Base-by-base conservation (phyloP, 2,888 invertebrate genomes). In the Ochropacha duplaris region DNA sequence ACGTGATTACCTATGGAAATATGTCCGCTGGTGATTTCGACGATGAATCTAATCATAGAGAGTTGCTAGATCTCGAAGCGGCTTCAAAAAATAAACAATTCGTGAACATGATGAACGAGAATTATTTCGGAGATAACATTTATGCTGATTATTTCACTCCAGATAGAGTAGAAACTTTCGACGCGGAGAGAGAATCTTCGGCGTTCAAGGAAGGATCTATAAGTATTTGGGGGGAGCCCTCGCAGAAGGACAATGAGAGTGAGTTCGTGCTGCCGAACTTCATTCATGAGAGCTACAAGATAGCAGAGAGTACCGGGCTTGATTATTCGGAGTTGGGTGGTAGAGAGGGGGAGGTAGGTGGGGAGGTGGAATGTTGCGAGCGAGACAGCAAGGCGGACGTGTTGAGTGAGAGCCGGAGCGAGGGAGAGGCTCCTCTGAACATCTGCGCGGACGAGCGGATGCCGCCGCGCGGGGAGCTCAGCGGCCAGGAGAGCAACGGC, bases 381-480 rank as follows among this genome's bases (percentile, higher is more conserved):
- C 67, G 72, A 61, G 87, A 92, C 61, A 86, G 86, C 71, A 90
- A 93, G 70, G 81, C 76, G 16, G 90, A 90, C 54, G 84, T 90
- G 60, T 66, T 90, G 61, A 87, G 86, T 57, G 89, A 88, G 68
- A 76, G 83, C 36, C 74, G 84, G 16, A 88, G 88, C 61, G 85
- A 86, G 26, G 76, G 82, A 6, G 89, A 85, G 60, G 79, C 84
- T 22, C 81, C 88, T 31, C 76, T 97, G 52, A 96, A 97, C 79
- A 97, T 97, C 74, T 94, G 96, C 70, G 95, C 97, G 0, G 97
- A 97, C 77, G 97, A 97, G 84, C 95, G 95, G 66, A 97, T 97
- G 97, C 97, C 97, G 39, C 96, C 97, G 0, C 94, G 96, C 63
- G 97, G 97, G 0, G 97, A 97, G 86, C 94, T 97, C 49, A 97